Percentiles rank a stretch among this genome's conserved stretches.
phyloP scores from a whole-genome alignment of 2,888 invertebrate genomes.

The Onchidella celtica region DNA sequence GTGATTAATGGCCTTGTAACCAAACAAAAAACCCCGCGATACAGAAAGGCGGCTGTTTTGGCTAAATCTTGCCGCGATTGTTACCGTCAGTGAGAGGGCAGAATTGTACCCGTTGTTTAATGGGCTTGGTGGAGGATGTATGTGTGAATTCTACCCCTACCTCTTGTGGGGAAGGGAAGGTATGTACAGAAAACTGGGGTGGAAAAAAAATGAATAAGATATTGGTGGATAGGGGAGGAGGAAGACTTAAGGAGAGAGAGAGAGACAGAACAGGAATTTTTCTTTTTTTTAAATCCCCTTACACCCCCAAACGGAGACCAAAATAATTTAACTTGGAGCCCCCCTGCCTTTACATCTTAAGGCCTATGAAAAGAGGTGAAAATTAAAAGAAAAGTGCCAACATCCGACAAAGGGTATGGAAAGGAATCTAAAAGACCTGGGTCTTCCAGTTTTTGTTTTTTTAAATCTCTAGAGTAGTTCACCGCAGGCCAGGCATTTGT shows the following conservation, averaged over 20 bases:
- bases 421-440: not conserved
- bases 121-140: conserved; percentile 21
- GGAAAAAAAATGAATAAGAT: too few relatives aligned
- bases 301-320: too few relatives aligned
- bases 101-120: conserved; percentile 45
- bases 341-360: too few relatives aligned
- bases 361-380: too few relatives aligned
- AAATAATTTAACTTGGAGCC: too few relatives aligned
- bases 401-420: not conserved
- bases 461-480: not conserved
- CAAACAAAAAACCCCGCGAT: conserved; percentile 52
- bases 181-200: conserved; percentile 22
- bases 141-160: conserved; percentile 37
- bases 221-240: too few relatives aligned
- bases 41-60: conserved; percentile 36
- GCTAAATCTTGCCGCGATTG: conserved; percentile 14
- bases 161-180: conserved; percentile 9
- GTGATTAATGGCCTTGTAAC: conserved; percentile 71
- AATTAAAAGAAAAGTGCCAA: not conserved
- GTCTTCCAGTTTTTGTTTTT: not conserved
- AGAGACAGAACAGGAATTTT: too few relatives aligned
- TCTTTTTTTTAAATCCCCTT: too few relatives aligned
- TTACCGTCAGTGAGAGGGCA: conserved; percentile 39
- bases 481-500: not conserved
- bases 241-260: too few relatives aligned